phyloP scores from a whole-genome alignment of 2,113 vertebrate genomes.

The Cranoglanis bouderius region DNA sequence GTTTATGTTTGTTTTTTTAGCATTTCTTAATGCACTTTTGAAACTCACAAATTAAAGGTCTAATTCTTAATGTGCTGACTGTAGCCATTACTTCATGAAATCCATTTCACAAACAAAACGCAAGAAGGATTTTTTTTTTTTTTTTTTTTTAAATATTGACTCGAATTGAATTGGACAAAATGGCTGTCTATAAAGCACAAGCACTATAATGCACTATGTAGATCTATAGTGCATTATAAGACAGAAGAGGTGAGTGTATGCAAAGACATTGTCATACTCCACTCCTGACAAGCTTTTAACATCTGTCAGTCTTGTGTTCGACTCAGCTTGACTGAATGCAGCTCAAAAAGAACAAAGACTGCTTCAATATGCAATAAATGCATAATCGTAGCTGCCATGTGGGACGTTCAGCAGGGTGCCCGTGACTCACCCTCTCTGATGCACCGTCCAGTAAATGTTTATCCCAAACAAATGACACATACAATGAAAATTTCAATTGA shows the following conservation, averaged over 20 bases:
- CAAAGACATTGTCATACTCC: constrained; percentile 14
- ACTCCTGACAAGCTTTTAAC: constrained; percentile 38
- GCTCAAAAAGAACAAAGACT: constrained; percentile 42
- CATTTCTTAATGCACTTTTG: background rate
- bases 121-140: background rate
- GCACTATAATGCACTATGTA: constrained; percentile 17
- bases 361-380: constrained; percentile 40
- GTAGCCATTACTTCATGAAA: background rate
- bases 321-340: constrained; percentile 38
- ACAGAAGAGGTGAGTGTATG: constrained; percentile 24
- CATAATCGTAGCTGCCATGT: constrained; percentile 44
- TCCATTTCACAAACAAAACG: background rate
- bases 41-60: background rate
- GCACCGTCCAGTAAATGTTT: constrained; percentile 23
- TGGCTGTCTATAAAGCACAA: constrained; percentile 30
- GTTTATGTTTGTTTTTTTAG: background rate
- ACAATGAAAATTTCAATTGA: background rate
- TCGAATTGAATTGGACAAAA: constrained; percentile 22
- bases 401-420: constrained; percentile 30
- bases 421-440: constrained; percentile 4
- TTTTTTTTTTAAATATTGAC: background rate
- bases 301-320: constrained; percentile 36
- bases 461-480: constrained; percentile 4
- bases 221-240: constrained; percentile 7
- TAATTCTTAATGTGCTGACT: background rate